A percentile compares a stretch with the other conserved stretches of the same genome.
phyloP scores from a whole-genome alignment of 2,797 vertebrate species.

The Sebastes jordani region DNA sequence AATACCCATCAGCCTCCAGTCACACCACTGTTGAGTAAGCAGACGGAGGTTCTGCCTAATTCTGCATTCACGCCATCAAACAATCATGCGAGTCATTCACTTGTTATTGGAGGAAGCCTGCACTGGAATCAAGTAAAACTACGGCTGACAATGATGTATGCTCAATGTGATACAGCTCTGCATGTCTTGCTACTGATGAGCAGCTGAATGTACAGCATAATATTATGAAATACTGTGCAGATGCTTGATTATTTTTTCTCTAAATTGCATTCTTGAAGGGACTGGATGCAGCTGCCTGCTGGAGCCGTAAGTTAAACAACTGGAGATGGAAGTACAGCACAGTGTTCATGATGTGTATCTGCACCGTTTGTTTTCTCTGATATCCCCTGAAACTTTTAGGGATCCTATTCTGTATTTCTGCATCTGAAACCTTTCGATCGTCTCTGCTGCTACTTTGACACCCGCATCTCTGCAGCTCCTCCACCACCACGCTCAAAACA shows the following conservation, averaged over 20 bases:
- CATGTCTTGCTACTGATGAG: background rate
- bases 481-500: background rate
- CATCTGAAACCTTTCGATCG: background rate
- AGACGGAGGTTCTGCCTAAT: background rate
- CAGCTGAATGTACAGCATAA: background rate
- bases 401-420: background rate
- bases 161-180: background rate
- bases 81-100: background rate
- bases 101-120: background rate
- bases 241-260: background rate
- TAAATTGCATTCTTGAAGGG: background rate
- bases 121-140: background rate
- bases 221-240: background rate
- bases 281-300: accelerated
- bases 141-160: background rate
- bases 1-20: background rate
- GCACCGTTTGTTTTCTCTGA: too few species aligned
- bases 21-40: background rate
- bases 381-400: background rate
- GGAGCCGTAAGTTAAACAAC: too few species aligned
- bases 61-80: background rate
- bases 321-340: too few species aligned
- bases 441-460: background rate
- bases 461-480: background rate
- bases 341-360: too few species aligned